Base-by-base conservation (phyloP, 2,113 vertebrate genomes). In the Fulmarus glacialis region DNA sequence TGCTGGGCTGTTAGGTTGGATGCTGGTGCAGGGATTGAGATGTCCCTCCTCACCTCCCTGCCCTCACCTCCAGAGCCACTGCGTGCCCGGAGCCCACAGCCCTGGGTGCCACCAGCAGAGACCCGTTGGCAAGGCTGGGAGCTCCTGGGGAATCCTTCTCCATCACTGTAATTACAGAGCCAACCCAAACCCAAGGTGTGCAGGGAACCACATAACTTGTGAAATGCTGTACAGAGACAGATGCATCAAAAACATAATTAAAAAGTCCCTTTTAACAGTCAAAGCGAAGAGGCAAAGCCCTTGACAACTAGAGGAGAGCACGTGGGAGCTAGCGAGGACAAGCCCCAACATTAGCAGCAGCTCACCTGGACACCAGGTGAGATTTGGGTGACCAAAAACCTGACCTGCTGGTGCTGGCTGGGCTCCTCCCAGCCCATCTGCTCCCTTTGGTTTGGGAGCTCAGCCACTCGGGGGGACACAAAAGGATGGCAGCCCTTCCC, bases 401-500 rank as follows among this genome's bases (percentile, higher is more conserved):
- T 40, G 52, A 79, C 30, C 30, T 82, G n/a, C 9, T 3, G 10
- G 14, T 34, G 67, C 52, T 81, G 60, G 12, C 40, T 66, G 79
- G 34, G 64, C 7, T 82, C 23, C 34, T 86, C 24, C 67, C 52
- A 48, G 19, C 18, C 18, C 1, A 0, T 19, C 30, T 82, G 11
- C 36, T 82, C 42, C 52, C n/a, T 73, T 38, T 45, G 47, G 17
- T 64, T 72, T 38, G 67, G 48, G 26, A 73, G 20, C 34, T 82
- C 36, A 60, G 48, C 6, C 29, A 4, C 43, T 29, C 6, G 2
- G 8, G 8, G 15, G 4, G 9, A 59, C 1, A 2, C 12, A 38
- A 32, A 63, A 56, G 21, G 23, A 30, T 18, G 32, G 20, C 74
- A 82, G 18, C 26, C 36, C 52, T 48, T 82, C 38, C 32, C 9